These are phyloP conservation scores for Anthophora plumipes DNA, from an alignment of 2,888 invertebrate genomes.

Conservation along the genomic window DNA sequence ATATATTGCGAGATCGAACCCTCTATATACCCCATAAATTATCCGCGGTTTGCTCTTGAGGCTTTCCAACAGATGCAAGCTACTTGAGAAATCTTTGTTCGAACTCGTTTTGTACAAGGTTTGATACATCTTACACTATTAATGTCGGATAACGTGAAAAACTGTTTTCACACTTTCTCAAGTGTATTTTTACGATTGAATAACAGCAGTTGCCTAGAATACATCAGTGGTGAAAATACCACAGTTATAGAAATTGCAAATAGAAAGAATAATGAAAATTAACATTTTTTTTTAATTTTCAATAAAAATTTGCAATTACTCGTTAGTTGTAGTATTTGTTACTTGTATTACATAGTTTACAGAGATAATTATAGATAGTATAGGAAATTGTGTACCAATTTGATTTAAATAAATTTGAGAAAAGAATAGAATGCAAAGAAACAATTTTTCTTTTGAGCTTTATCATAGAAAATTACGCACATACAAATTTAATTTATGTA, in stretches of 20 bases:
- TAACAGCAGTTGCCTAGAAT: neutral
- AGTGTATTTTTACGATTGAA: neutral
- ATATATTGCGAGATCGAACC: constrained; percentile 58
- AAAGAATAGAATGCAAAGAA: no score
- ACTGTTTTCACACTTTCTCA: neutral
- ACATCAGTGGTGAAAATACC: neutral
- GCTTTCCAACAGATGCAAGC: constrained; percentile 35
- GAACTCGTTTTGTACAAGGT: neutral
- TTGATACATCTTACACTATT: constrained; percentile 14
- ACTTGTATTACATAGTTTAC: no score
- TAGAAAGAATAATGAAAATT: neutral
- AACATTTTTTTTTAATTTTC: no score
- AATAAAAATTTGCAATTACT: no score
- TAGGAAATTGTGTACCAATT: no score
- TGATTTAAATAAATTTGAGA: no score
- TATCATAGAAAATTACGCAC: no score
- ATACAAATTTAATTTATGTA: no score
- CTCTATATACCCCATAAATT: constrained; percentile 53
- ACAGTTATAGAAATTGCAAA: neutral
- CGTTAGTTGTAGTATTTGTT: no score
- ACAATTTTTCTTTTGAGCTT: no score
- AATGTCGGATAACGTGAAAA: constrained; percentile 2
- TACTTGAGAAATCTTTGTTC: constrained; percentile 46
- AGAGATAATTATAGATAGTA: no score
- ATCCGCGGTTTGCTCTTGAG: constrained; percentile 41